These are phyloP conservation scores for Campoplex capitator DNA, from an alignment of 2,888 invertebrate genomes.

Conservation along the genomic window DNA sequence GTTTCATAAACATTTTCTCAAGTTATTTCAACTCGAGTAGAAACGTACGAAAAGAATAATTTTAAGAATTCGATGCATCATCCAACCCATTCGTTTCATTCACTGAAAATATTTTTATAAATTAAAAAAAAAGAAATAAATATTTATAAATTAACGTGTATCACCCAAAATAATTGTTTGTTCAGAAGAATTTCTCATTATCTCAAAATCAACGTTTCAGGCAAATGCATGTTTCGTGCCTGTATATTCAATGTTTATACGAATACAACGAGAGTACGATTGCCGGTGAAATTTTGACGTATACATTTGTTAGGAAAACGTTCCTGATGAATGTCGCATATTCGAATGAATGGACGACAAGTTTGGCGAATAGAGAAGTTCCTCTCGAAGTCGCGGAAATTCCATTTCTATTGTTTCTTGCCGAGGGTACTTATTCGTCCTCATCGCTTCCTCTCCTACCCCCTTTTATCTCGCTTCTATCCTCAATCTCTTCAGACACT, in stretches of 20 bases:
- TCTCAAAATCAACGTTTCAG: background rate
- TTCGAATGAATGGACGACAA: slow-evolving; percentile 48
- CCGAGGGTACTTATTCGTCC: slow-evolving; percentile 53
- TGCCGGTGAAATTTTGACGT: slow-evolving; percentile 20
- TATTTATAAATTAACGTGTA: background rate
- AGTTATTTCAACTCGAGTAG: background rate
- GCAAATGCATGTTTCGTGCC: slow-evolving; percentile 3
- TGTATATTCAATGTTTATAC: slow-evolving; percentile 34
- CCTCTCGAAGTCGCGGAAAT: slow-evolving; percentile 53
- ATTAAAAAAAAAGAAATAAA: background rate
- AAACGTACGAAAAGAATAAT: background rate
- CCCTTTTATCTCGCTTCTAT: background rate
- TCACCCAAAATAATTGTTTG: background rate
- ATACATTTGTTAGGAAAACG: background rate
- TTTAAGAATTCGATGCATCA: background rate
- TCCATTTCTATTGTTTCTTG: slow-evolving; percentile 66
- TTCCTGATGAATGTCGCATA: slow-evolving; percentile 19
- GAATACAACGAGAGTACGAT: slow-evolving; percentile 37
- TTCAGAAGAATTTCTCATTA: slow-evolving; percentile 8
- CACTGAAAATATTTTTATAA: background rate
- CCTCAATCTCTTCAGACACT: slow-evolving; percentile 5
- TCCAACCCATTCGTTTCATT: too few species aligned
- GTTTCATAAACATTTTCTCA: background rate
- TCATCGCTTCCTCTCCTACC: slow-evolving; percentile 1
- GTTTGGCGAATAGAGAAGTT: slow-evolving; percentile 58